These are phyloP conservation scores for Torymus texanus DNA, from an alignment of 2,888 invertebrate species.

Conservation along the genomic window DNA sequence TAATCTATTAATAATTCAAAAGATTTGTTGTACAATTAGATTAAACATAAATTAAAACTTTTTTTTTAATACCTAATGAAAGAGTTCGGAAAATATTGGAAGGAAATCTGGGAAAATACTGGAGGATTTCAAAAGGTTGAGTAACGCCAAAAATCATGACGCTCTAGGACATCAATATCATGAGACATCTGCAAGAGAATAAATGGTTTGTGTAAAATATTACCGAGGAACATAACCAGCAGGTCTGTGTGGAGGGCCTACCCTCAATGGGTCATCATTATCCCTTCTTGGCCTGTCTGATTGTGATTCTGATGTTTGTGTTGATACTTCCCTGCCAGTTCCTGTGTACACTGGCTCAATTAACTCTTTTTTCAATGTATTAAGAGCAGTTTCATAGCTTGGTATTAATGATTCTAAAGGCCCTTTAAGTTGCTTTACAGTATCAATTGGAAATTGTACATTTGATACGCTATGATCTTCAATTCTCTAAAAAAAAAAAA, in stretches of 20 bases:
- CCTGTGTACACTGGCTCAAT: slow-evolving; percentile 79
- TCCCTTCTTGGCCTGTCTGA: slow-evolving; percentile 43
- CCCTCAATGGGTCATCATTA: slow-evolving; percentile 60
- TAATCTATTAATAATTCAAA: too few relatives aligned
- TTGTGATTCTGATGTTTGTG: slow-evolving; percentile 75
- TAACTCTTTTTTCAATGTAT: slow-evolving; percentile 80
- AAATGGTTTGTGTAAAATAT: slow-evolving; percentile 41
- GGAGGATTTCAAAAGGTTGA: slow-evolving; percentile 56
- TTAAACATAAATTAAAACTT: too few relatives aligned
- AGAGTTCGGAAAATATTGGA: slow-evolving; percentile 15
- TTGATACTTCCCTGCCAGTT: slow-evolving; percentile 72
- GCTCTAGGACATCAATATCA: slow-evolving; percentile 61
- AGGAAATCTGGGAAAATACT: slow-evolving; percentile 42
- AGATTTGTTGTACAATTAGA: too few relatives aligned
- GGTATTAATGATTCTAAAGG: slow-evolving; percentile 81
- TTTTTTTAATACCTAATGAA: slow-evolving; percentile 32
- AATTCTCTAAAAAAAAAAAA: slow-evolving; percentile 76
- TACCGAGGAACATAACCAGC: slow-evolving; percentile 40
- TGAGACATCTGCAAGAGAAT: slow-evolving; percentile 63
- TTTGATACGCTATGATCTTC: slow-evolving; percentile 80
- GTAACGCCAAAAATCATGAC: slow-evolving; percentile 60
- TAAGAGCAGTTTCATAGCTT: slow-evolving; percentile 79
- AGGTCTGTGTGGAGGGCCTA: slow-evolving; percentile 55
- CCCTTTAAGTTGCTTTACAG: slow-evolving; percentile 78
- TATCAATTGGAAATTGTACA: slow-evolving; percentile 79